Base-by-base conservation (phyloP, 2,113 vertebrate species). In the Muscicapa adusta region DNA sequence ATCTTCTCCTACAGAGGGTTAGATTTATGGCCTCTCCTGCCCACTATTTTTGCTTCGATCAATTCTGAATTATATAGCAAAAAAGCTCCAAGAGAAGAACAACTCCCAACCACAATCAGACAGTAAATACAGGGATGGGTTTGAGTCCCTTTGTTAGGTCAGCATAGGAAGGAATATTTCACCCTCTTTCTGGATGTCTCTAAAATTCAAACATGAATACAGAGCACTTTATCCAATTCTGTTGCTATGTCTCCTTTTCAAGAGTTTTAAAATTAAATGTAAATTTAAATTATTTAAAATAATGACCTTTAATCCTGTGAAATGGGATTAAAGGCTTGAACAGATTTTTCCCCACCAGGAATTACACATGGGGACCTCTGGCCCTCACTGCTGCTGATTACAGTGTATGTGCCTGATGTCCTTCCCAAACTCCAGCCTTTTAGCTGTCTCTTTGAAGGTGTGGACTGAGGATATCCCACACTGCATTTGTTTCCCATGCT, bases 21-120 rank as follows among this genome's bases (percentile, higher is more conserved):
- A 93, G 85, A 95, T 96, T 95, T 85, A 89, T 61, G 58, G 78
- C 78, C 62, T 47, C 40, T 79, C 58, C 57, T 72, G n/a, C 53
- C 70, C 17, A 29, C 31, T 89, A 3, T 42, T 82, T 91, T 72
- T 91, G 31, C 53, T 71, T 89, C 1, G 0, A 95, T 95, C 81
- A 89, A 60, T 94, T 96, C 62, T 79, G 88, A 85, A 65, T 89
- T 79, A 89, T 34, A 65, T 13, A 75, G 48, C 53, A 50, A 61
- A 66, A 91, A 75, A 88, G 33, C 48, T 82, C 53, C n/a, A 51
- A 25, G 38, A 80, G n/a, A 53, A 58, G 58, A 72, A 60, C 51
- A 77, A 23, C 29, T 77, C 61, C 11, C 2, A 89, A 14, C 38
- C 29, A 42, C 14, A 45, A 48, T 31, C 51, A 77, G 86, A 38